phyloP scores from a whole-genome alignment of 2,888 invertebrate species.

The Eupithecia tripunctaria region DNA sequence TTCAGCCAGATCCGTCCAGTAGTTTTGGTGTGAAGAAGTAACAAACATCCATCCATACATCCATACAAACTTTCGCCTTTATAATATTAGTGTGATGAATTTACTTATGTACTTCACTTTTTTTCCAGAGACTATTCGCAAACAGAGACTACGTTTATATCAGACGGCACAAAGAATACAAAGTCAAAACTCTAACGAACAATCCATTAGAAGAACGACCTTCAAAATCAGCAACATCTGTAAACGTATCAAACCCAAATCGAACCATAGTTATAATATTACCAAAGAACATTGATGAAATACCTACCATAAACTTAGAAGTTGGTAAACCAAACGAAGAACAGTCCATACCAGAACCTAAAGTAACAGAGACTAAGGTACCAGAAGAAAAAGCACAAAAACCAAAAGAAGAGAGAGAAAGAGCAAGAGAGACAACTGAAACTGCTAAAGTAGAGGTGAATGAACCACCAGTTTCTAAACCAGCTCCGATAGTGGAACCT shows the following conservation, averaged over 20 bases:
- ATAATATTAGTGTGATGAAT: no score
- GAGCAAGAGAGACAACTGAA: neutral
- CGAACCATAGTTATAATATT: neutral
- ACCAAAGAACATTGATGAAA: neutral
- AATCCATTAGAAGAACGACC: conserved; percentile 14
- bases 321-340: no score
- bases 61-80: no score
- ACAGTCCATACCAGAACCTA: no score
- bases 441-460: neutral
- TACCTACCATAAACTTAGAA: neutral
- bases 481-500: neutral
- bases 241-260: neutral
- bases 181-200: conserved; percentile 39
- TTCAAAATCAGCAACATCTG: neutral
- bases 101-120: neutral
- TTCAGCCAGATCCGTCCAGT: no score
- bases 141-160: conserved; percentile 95
- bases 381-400: neutral
- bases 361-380: neutral
- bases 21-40: no score
- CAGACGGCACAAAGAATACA: conserved; percentile 84
- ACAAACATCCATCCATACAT: no score
- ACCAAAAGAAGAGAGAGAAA: neutral
- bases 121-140: conserved; percentile 88
- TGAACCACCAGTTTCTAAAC: neutral